These are phyloP conservation scores for Callyntrura sp. DNA, from an alignment of 2,888 invertebrate species.

Conservation along the genomic window DNA sequence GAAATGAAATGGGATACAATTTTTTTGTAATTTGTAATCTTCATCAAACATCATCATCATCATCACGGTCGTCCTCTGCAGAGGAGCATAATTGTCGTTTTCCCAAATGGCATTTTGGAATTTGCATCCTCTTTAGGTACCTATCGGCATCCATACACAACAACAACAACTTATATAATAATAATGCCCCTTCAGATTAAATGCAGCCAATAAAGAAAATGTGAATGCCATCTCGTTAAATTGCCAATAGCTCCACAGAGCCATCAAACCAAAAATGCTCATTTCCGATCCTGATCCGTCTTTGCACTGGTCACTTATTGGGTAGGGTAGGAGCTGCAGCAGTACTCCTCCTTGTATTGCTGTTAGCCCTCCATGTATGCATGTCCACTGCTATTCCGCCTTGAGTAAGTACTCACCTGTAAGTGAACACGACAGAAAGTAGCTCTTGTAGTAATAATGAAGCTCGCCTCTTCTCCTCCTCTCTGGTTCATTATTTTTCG, in stretches of 20 bases:
- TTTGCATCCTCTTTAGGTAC: background rate
- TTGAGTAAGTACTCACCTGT: background rate
- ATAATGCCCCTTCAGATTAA: background rate
- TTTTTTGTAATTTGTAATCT: constrained; percentile 63
- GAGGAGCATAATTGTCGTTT: background rate
- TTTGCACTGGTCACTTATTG: too few relatives aligned
- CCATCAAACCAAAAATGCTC: too few relatives aligned
- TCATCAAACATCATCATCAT: constrained; percentile 48
- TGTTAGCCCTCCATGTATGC: too few relatives aligned
- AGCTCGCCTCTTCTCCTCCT: background rate
- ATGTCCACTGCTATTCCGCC: too few relatives aligned
- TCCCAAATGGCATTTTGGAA: constrained; percentile 36
- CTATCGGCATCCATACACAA: constrained; percentile 5
- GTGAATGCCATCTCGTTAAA: too few relatives aligned
- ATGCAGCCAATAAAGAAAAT: too few relatives aligned
- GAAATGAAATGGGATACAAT: constrained; percentile 49
- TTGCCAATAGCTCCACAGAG: too few relatives aligned
- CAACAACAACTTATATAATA: constrained; percentile 28
- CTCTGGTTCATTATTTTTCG: background rate
- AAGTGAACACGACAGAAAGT: constrained; percentile 6
- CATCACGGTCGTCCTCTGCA: background rate
- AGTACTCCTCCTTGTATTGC: too few relatives aligned
- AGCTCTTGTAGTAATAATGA: background rate
- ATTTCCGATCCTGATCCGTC: too few relatives aligned
- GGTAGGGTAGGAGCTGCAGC: too few relatives aligned